A percentile compares a stretch with the other conserved stretches of the same genome.
Conservation (phyloP, 2,888 invertebrate species). For the Trimorus sp. region DNA sequence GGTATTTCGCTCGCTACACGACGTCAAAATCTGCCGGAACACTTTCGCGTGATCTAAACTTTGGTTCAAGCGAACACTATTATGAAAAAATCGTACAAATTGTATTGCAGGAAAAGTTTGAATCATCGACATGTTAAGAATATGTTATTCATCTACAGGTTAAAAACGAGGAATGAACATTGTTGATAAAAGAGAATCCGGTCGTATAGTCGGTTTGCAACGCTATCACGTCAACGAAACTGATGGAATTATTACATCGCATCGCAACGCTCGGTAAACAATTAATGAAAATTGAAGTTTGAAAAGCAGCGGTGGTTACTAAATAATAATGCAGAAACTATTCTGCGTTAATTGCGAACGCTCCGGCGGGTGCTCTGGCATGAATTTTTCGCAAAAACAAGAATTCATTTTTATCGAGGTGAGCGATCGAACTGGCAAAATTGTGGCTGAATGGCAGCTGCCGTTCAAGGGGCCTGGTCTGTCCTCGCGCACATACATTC, state of each 20-base stretch:
- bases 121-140: too few relatives aligned
- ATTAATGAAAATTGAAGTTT: slow-evolving; percentile 11
- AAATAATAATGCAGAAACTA: slow-evolving; percentile 37
- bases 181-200: too few relatives aligned
- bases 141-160: too few relatives aligned
- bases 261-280: background rate
- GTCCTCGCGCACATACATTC: slow-evolving; percentile 71
- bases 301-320: slow-evolving; percentile 14
- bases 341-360: slow-evolving; percentile 42
- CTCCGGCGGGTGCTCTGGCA: slow-evolving; percentile 18
- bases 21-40: slow-evolving; percentile 30
- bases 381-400: slow-evolving; percentile 59
- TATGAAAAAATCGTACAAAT: background rate
- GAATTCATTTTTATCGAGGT: slow-evolving; percentile 52
- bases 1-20: slow-evolving; percentile 19
- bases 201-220: too few relatives aligned
- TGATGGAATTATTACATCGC: too few relatives aligned
- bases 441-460: slow-evolving; percentile 60
- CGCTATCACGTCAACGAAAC: too few relatives aligned
- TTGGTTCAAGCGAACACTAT: background rate
- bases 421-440: slow-evolving; percentile 50
- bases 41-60: too few relatives aligned
- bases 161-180: too few relatives aligned
- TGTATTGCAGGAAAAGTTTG: too few relatives aligned
- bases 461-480: slow-evolving; percentile 72